Evolutionary conservation across 2,888 invertebrate species (phyloP), one percentile per base, ranked within the genome.

Genomic region (Brenthis daphne): DNA sequence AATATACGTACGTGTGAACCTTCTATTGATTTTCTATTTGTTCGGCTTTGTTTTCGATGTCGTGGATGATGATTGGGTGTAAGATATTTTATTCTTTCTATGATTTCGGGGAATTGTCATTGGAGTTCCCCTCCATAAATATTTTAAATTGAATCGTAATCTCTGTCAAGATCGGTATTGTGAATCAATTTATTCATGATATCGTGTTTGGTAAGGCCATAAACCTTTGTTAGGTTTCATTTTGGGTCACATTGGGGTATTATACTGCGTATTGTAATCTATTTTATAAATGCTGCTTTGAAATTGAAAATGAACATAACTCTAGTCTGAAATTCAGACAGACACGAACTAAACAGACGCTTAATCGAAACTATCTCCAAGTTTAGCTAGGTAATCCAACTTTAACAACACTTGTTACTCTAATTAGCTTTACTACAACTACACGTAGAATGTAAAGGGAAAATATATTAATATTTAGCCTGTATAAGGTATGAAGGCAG

Each of bases 1-100:
- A 78, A 80, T 82, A 43, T 11, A 43, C 37, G 37, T 43, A 83
- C 77, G 79, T 79, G 80, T 76, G 77, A 77, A 77, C 73, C 76
- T 75, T 78, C 73, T 77, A 85, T 87, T 79, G 86, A 86, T 85
- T 87, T 85, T 82, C 82, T 81, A 83, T 84, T 82, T 79, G 74
- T 76, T 74, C 74, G 74, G 75, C 79, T 82, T 84, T 83, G 82
- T 80, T 77, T 73, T 73, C 68, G 68, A 67, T 55, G 51, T 20
- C 33, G 24, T 64, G 69, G 37, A 43, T 43, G 37, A 43, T 43
- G 37, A 64, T 66, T 68, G 58, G 48, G 51, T 13, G 43, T 43
- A 24, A 54, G 56, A 60, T 57, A 48, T 65, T 58, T 64, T 61
- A 57, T 50, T 54, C 37, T 56, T 16, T 16, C 37, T 48, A 43